Base-by-base conservation (phyloP, 1,140 invertebrate genomes). In the Matsumurasca onukii region DNA sequence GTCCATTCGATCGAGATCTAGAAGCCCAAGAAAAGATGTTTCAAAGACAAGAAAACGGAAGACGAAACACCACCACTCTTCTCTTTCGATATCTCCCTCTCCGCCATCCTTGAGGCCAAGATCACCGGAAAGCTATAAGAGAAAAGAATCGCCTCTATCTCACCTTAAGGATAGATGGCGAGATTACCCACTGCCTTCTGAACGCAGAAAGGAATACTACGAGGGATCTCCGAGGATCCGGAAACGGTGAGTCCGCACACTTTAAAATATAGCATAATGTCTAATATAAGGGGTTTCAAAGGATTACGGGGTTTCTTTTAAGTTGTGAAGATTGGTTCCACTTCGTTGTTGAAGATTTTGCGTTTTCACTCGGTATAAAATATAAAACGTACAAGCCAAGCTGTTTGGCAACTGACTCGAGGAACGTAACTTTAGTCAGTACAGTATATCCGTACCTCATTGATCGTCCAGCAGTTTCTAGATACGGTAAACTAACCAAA, bases 111-210 rank as follows among this genome's bases (percentile, higher is more conserved):
- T 59, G 3, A 59, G 25, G n/a, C 22, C 25, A 5, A 25, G 55
- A 29, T 59, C 55, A 5, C 55, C 55, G 25, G 55, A 59, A 3
- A 29, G 24, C n/a, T 27, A 59, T 29, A 59, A 24, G 25, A 59
- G 30, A n/a, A 59, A 27, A n/a, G 5, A 22, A 5, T 59, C 55
- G 15, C 55, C 55, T 2, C 15, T 27, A 9, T 22, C 55, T 13
- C n/a, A 59, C 55, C 55, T 59, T 12, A 59, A 59, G 24, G 55
- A 59, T 12, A 2, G 55, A 24, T 59, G 55, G 55, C 25, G 30
- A 27, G 55, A 59, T n/a, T 59, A 59, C 25, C 55, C 55, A 2
- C 30, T 27, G 15, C 55, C 55, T 9, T 27, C 22, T 5, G 55
- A 59, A 59, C 55, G 24, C n/a, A 59, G 17, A 17, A 39, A 17